Conservation (phyloP, 23 tunicate species). For the Styela clava region DNA sequence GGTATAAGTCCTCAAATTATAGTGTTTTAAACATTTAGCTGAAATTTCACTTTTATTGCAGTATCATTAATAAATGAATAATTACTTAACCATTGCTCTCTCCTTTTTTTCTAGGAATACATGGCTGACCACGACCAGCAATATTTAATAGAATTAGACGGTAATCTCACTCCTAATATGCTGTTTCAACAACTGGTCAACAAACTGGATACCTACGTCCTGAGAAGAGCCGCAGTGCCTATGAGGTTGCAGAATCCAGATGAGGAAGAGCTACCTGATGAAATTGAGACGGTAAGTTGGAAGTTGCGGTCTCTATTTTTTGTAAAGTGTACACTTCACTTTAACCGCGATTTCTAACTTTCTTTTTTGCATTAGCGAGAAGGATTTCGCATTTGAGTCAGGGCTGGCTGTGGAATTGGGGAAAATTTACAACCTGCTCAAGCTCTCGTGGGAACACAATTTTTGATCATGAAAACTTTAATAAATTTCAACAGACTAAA, state of each 20-base stretch:
- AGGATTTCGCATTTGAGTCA: no score
- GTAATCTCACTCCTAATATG: constrained; percentile 41
- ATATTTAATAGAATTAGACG: constrained; percentile 82
- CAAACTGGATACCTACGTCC: constrained; percentile 62
- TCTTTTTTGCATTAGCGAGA: no score
- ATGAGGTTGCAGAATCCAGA: constrained; percentile 58
- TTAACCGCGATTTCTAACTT: background rate
- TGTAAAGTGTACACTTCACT: background rate
- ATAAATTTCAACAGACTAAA: no score
- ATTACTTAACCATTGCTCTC: no score
- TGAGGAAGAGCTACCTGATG: constrained; percentile 78
- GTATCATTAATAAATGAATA: no score
- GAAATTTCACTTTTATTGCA: no score
- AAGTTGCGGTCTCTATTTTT: background rate
- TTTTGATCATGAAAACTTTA: no score
- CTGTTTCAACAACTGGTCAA: constrained; percentile 64
- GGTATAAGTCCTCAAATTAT: no score
- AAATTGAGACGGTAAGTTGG: constrained; percentile 74
- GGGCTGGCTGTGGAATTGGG: no score
- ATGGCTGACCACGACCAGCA: constrained; percentile 77
- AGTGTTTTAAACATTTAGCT: no score
- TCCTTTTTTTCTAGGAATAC: constrained; percentile 40
- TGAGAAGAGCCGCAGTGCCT: constrained; percentile 61
- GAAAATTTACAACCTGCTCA: no score
- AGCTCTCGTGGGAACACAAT: no score